Evolutionary conservation across 1,140 invertebrate genomes (phyloP).

Genomic region (Spodoptera litura): DNA sequence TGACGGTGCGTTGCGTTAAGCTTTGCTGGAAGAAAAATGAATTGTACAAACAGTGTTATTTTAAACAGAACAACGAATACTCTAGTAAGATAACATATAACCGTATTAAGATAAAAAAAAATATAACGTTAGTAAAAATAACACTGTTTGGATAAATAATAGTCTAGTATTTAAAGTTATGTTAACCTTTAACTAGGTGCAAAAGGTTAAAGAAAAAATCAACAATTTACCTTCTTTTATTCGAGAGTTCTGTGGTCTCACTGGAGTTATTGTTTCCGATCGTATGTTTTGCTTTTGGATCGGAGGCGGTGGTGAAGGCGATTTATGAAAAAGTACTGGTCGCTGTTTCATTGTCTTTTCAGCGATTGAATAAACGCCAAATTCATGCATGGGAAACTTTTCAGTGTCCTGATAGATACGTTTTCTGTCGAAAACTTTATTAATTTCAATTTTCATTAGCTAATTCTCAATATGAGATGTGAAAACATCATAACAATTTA

Average conservation of each 20-base stretch:
- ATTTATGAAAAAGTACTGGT: conserved; percentile 63
- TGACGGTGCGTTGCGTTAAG: conserved; percentile 70
- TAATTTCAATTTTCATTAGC: conserved; percentile 50
- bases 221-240: conserved; percentile 60
- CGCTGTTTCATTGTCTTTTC: conserved; percentile 64
- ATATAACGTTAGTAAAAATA: conserved; percentile 53
- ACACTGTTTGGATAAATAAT: conserved; percentile 62
- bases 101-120: background rate
- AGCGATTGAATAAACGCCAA: conserved; percentile 76
- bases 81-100: background rate
- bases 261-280: conserved; percentile 53
- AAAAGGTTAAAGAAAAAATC: no score
- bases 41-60: conserved; percentile 67
- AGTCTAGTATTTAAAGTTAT: no score
- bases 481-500: no score
- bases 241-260: conserved; percentile 68
- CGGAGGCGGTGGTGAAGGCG: conserved; percentile 65
- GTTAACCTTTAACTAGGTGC: no score
- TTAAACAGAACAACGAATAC: conserved; percentile 50
- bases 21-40: conserved; percentile 51
- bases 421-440: conserved; percentile 70
- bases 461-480: background rate
- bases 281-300: conserved; percentile 56
- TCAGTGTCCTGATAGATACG: conserved; percentile 68
- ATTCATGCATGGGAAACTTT: conserved; percentile 71